Percentiles rank a stretch among this genome's conserved stretches.
These are phyloP conservation scores for Rhabdophis nuchalis DNA, from an alignment of 2,797 vertebrate genomes.

Conservation along the genomic window DNA sequence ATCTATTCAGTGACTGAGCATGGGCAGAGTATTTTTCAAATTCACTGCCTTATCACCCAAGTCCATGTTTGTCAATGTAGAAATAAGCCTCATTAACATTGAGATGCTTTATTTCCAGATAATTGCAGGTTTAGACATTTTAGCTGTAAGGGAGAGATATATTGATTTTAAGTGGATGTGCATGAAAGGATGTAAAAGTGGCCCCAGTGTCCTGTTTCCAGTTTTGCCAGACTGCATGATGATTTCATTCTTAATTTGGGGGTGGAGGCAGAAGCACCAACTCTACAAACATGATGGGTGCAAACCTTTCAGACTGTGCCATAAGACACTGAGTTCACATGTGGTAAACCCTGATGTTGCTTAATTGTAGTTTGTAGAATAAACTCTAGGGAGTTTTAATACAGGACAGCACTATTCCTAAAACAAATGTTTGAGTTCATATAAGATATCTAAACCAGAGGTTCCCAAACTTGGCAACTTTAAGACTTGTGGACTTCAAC, in stretches of 20 bases:
- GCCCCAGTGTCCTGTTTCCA: background rate
- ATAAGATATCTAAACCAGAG: background rate
- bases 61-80: background rate
- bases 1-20: background rate
- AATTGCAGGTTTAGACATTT: background rate
- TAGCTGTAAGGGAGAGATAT: background rate
- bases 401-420: background rate
- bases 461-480: no score
- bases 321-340: background rate
- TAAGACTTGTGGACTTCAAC: no score
- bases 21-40: background rate
- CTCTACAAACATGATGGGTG: background rate
- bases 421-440: background rate
- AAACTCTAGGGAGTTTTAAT: background rate
- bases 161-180: background rate
- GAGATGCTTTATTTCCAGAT: background rate
- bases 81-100: background rate
- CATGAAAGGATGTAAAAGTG: background rate
- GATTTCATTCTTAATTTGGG: background rate
- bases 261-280: background rate
- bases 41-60: background rate
- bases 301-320: background rate
- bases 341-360: background rate
- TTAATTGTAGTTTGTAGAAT: background rate
- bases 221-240: background rate